A percentile compares a stretch with the other conserved stretches of the same genome.
phyloP scores from a whole-genome alignment of 2,113 vertebrate genomes.

The Heterocephalus glaber region DNA sequence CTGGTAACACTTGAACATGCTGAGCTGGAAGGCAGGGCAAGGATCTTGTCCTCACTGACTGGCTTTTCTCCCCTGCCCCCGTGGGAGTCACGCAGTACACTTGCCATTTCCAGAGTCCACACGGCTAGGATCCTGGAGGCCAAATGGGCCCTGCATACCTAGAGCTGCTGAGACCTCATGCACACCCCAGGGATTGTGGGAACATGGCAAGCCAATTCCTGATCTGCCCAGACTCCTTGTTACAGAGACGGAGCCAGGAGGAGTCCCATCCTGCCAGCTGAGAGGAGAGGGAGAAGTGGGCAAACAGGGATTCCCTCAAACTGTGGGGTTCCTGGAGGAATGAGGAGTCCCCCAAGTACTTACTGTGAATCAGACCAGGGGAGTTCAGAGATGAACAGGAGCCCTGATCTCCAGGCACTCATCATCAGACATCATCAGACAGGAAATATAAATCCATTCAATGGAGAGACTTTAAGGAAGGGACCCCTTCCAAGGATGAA shows the following conservation, averaged over 20 bases:
- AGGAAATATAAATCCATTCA: not conserved
- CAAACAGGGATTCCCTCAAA: not conserved
- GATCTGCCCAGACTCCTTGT: not conserved
- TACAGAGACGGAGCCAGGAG: not conserved
- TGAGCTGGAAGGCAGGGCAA: not conserved
- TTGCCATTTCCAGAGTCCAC: not conserved
- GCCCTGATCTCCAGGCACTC: not conserved
- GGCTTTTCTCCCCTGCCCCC: not conserved
- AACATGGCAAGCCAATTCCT: not conserved
- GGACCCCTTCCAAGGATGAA: not conserved
- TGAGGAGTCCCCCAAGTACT: not conserved
- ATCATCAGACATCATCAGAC: not conserved
- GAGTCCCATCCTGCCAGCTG: not conserved
- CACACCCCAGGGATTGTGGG: no score
- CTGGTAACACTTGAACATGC: not conserved
- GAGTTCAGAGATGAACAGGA: not conserved
- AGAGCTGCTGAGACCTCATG: not conserved
- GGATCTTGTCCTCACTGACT: not conserved
- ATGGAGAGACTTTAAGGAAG: not conserved
- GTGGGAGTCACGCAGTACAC: rapidly evolving
- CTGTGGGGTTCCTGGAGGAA: not conserved
- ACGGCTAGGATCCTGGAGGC: not conserved
- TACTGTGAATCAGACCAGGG: not conserved
- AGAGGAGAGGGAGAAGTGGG: not conserved
- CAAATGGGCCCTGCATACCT: not conserved